These are phyloP conservation scores for Euclidia mi DNA, from an alignment of 2,888 invertebrate genomes.

Conservation along the genomic window DNA sequence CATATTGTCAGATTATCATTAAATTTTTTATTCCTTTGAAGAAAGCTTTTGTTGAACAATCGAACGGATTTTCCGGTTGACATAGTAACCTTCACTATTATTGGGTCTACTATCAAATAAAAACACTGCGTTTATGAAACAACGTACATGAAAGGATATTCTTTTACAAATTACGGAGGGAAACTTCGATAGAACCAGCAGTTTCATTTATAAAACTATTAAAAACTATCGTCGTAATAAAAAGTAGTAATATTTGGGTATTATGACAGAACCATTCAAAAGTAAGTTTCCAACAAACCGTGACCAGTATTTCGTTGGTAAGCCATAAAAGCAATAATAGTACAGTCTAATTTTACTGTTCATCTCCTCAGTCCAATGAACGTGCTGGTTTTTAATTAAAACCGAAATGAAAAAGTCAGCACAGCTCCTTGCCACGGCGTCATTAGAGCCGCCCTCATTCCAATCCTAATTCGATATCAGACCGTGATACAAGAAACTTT, in stretches of 20 bases:
- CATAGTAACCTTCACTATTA: conserved; percentile 4
- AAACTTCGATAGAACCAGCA: not conserved
- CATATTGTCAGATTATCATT: not conserved
- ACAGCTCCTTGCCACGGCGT: conserved; percentile 64
- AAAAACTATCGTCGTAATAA: conserved; percentile 27
- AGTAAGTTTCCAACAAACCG: conserved; percentile 38
- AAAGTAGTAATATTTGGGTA: conserved; percentile 20
- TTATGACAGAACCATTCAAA: conserved; percentile 36
- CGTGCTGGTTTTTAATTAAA: conserved; percentile 81
- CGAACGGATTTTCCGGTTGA: not conserved
- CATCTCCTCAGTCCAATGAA: conserved; percentile 58
- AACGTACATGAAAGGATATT: not conserved
- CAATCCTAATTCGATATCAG: conserved; percentile 72
- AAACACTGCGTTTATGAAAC: not conserved
- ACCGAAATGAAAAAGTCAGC: conserved; percentile 72
- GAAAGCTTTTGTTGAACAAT: not conserved
- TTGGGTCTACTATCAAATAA: not conserved
- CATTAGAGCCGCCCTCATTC: conserved; percentile 71
- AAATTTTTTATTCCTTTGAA: not conserved
- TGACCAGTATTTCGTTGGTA: conserved; percentile 42
- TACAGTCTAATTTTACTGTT: conserved; percentile 57
- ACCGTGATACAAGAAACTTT: conserved; percentile 77
- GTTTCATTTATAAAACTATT: conserved; percentile 3
- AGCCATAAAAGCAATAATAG: conserved; percentile 49
- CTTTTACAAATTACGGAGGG: not conserved